Evolutionary conservation across 2,888 invertebrate genomes (phyloP).

Genomic region (Cylloceria caligata): DNA sequence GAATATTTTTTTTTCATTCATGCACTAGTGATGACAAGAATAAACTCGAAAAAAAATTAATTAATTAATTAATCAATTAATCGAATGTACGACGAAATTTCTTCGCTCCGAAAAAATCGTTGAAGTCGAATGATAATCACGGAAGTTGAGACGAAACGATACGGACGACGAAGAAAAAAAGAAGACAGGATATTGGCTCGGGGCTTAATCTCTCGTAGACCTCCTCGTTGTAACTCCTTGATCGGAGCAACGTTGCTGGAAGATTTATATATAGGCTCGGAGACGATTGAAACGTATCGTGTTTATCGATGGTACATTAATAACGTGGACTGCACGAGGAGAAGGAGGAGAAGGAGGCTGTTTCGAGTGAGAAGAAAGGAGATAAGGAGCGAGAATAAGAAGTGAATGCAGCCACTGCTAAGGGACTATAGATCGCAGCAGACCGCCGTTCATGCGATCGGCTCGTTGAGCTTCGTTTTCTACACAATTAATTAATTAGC

Average conservation of each 20-base stretch:
- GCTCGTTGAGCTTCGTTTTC: constrained; percentile 58
- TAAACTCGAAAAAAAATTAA: constrained; percentile 1
- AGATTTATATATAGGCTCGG: constrained; percentile 2
- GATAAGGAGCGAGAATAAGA: constrained; percentile 69
- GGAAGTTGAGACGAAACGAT: constrained; percentile 23
- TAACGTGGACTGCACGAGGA: constrained; percentile 45
- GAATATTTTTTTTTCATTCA: constrained; percentile 12
- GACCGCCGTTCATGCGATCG: constrained; percentile 75
- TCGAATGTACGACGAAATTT: constrained; percentile 19
- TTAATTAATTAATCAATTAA: neutral
- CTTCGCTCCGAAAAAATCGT: neutral
- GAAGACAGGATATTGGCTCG: constrained; percentile 11
- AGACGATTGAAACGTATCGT: constrained; percentile 60
- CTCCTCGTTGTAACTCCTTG: constrained; percentile 6
- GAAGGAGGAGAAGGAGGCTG: constrained; percentile 3
- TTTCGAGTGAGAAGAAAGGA: constrained; percentile 42
- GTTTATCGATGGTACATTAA: constrained; percentile 63
- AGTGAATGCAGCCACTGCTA: constrained; percentile 47
- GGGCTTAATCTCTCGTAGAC: constrained; percentile 13
- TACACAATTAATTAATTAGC: constrained; percentile 55
- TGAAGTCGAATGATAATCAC: constrained; percentile 17
- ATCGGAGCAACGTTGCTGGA: constrained; percentile 18
- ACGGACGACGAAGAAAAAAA: constrained; percentile 19
- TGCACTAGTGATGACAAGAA: constrained; percentile 13
- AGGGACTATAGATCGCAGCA: constrained; percentile 56